phyloP scores from a whole-genome alignment of 2,888 invertebrate genomes.

The Deilephila porcellus region DNA sequence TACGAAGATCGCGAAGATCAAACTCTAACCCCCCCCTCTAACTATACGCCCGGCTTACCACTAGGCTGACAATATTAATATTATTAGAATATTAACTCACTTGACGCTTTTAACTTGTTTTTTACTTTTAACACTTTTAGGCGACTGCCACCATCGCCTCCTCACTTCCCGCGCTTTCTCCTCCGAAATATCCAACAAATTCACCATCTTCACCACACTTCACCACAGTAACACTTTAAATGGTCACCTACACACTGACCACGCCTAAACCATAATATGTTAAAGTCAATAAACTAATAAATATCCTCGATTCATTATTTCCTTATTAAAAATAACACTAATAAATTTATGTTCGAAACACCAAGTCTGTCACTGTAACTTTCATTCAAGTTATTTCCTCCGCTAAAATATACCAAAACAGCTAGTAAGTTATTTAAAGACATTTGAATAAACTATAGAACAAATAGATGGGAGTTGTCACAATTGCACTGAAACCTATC shows the following conservation, averaged over 20 bases:
- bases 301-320: neutral
- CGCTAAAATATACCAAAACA: too few relatives aligned
- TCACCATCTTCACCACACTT: conserved; percentile 49
- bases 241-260: neutral
- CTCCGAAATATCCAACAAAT: conserved; percentile 58
- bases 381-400: neutral
- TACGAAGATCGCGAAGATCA: too few relatives aligned
- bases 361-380: neutral
- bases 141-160: conserved; percentile 72
- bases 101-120: conserved; percentile 53
- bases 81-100: conserved; percentile 45
- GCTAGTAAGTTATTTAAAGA: too few relatives aligned
- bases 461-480: neutral
- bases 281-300: neutral
- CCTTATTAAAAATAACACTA: neutral
- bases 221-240: neutral
- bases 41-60: too few relatives aligned
- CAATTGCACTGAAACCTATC: neutral
- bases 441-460: neutral
- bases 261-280: conserved; percentile 1
- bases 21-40: too few relatives aligned
- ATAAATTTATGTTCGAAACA: neutral
- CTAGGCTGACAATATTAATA: too few relatives aligned
- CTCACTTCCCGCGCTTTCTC: conserved; percentile 64
- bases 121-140: conserved; percentile 57